These are phyloP conservation scores for Euclidia mi DNA, from an alignment of 2,888 invertebrate genomes.

Conservation along the genomic window DNA sequence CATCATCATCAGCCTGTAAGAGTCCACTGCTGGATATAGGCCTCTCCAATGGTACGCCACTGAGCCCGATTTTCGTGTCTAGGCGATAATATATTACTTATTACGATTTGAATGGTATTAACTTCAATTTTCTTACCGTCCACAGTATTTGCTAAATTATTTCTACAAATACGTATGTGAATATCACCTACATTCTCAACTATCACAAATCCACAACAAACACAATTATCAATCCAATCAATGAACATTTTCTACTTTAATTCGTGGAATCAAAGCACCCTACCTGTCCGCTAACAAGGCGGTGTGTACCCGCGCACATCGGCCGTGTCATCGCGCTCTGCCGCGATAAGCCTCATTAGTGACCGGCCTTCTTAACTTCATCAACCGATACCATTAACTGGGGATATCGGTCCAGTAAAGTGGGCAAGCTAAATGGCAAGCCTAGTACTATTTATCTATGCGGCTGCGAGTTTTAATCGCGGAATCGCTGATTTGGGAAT, in stretches of 20 bases:
- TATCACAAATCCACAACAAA: too few species aligned
- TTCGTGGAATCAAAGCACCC: slow-evolving; percentile 56
- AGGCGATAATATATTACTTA: too few species aligned
- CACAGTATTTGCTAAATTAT: too few species aligned
- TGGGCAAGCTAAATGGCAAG: slow-evolving; percentile 52
- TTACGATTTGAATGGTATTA: too few species aligned
- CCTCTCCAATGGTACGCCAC: too few species aligned
- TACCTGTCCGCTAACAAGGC: slow-evolving; percentile 74
- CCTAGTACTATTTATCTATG: slow-evolving; percentile 28
- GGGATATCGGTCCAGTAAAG: slow-evolving; percentile 48
- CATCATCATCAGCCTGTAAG: too few species aligned
- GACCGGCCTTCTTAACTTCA: slow-evolving; percentile 77
- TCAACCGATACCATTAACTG: slow-evolving; percentile 70
- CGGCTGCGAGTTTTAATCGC: background rate
- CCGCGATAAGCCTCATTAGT: slow-evolving; percentile 86
- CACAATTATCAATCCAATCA: slow-evolving; percentile 50
- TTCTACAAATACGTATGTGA: too few species aligned
- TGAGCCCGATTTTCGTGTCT: too few species aligned
- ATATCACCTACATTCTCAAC: too few species aligned
- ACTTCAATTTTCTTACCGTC: too few species aligned
- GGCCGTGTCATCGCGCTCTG: slow-evolving; percentile 77
- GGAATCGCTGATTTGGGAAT: background rate
- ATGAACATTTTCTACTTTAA: slow-evolving; percentile 54
- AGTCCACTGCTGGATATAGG: too few species aligned
- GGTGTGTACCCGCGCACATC: slow-evolving; percentile 78